phyloP scores from a whole-genome alignment of 2,113 vertebrate species.

The Sylvilagus bachmani region DNA sequence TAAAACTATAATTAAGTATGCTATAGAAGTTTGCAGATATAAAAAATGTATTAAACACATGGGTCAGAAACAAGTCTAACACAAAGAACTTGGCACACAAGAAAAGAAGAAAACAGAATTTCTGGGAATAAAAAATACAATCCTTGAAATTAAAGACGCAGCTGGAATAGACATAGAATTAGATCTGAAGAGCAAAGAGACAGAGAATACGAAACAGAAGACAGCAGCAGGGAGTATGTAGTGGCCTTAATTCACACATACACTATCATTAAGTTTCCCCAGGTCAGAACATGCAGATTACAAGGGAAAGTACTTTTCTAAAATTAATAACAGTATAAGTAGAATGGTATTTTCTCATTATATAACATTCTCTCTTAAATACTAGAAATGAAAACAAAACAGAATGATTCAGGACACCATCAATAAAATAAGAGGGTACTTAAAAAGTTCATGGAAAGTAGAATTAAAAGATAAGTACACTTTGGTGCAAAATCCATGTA shows the following conservation, averaged over 20 bases:
- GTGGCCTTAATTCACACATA: not conserved
- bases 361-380: conserved; percentile 14
- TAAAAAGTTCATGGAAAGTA: too few relatives aligned
- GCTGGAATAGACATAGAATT: not conserved
- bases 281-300: not conserved
- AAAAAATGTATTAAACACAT: not conserved
- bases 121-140: conserved; percentile 9
- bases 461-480: too few relatives aligned
- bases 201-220: not conserved
- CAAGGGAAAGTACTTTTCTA: not conserved
- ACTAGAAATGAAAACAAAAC: conserved; percentile 23
- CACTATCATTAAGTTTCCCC: not conserved
- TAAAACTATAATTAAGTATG: conserved; percentile 39
- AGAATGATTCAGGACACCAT: not conserved
- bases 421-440: not conserved
- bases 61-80: conserved; percentile 14
- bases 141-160: conserved; percentile 45
- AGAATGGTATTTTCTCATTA: not conserved
- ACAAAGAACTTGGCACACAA: conserved; percentile 44
- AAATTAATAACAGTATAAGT: not conserved
- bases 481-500: too few relatives aligned
- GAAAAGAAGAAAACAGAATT: not conserved
- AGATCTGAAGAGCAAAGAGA: not conserved
- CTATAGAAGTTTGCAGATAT: conserved; percentile 26
- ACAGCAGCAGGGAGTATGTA: not conserved